A percentile compares a stretch with the other conserved stretches of the same genome.
phyloP scores from a whole-genome alignment of 2,113 vertebrate genomes.

The Ginglymostoma cirratum region DNA sequence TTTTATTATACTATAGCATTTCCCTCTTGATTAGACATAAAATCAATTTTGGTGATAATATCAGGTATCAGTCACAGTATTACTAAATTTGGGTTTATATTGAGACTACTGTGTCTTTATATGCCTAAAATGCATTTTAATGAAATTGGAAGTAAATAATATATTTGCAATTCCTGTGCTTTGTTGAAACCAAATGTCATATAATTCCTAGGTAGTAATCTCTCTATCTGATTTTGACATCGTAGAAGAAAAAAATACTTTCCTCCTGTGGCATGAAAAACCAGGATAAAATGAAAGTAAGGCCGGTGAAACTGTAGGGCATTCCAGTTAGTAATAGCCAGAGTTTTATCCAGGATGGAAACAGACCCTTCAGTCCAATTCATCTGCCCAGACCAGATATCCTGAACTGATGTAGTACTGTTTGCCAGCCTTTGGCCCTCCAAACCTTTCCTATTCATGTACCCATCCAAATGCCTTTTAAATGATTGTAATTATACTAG shows the following conservation, averaged over 20 bases:
- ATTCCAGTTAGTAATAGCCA: no score
- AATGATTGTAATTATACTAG: no score
- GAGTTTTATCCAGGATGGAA: no score
- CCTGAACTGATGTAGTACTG: no score
- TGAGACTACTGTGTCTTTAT: neutral
- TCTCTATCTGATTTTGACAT: neutral
- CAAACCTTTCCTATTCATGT: no score
- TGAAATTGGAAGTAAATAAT: neutral
- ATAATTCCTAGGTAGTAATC: neutral
- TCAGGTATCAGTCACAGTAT: neutral
- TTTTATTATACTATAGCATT: neutral
- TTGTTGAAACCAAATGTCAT: neutral
- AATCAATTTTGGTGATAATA: neutral
- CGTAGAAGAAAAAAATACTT: neutral
- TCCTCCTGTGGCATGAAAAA: neutral
- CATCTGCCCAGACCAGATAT: no score
- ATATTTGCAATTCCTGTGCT: neutral
- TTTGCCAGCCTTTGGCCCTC: no score
- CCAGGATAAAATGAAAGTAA: neutral
- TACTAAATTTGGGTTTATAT: neutral
- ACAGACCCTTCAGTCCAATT: no score
- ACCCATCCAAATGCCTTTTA: no score
- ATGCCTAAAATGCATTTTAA: neutral
- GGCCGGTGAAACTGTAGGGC: neutral
- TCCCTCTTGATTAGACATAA: neutral